Evolutionary conservation across 2,797 vertebrate genomes (phyloP).

Genomic region (Spinus pinus): DNA sequence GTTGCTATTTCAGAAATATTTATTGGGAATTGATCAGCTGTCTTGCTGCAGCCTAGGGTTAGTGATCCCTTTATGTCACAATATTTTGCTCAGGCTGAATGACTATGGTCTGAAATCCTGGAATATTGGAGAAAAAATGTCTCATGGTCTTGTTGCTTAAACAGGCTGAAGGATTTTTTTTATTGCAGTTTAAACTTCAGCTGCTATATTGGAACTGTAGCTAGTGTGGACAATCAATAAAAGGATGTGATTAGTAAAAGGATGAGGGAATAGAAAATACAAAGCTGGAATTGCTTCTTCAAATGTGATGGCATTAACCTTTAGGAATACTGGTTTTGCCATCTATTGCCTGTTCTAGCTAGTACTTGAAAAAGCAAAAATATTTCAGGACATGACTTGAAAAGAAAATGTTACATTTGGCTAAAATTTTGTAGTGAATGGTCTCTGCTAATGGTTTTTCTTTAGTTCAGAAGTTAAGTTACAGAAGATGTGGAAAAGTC

Average conservation of each 20-base stretch:
- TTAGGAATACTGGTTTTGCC: not conserved
- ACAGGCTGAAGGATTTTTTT: not conserved
- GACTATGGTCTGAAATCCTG: not conserved
- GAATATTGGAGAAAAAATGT: not conserved
- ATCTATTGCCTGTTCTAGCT: not conserved
- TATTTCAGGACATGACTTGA: not conserved
- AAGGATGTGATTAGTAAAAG: not conserved
- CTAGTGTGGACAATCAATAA: not conserved
- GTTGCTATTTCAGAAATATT: not conserved
- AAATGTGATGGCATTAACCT: not conserved
- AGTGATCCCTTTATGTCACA: not conserved
- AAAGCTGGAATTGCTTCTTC: not conserved
- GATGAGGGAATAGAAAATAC: not conserved
- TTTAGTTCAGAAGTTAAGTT: not conserved
- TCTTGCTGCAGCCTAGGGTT: not conserved
- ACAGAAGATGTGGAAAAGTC: not conserved
- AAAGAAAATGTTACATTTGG: not conserved
- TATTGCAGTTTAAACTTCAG: not conserved
- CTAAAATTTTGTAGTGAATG: not conserved
- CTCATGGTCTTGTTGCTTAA: not conserved
- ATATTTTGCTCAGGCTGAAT: not conserved
- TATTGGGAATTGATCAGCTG: not conserved
- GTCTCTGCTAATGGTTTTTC: not conserved
- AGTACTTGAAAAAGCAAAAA: not conserved
- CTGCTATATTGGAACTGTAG: not conserved